Percentiles rank a stretch among this genome's conserved stretches.
Conservation (phyloP, 1,140 invertebrate genomes). For the Glossosoma conforme region DNA sequence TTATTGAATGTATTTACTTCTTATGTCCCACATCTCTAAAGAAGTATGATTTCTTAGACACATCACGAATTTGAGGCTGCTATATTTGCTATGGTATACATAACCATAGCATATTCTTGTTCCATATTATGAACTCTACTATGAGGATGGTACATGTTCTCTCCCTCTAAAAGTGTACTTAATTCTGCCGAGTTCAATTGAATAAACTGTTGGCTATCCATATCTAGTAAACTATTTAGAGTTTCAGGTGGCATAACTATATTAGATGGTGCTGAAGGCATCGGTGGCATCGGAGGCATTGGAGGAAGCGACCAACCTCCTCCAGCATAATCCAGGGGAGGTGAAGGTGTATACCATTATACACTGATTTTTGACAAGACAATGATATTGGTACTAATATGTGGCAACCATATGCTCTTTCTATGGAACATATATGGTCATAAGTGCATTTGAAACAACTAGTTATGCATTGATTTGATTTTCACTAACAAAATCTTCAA, state of each 20-base stretch:
- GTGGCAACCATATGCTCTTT: too few species aligned
- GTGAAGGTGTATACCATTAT: constrained; percentile 24
- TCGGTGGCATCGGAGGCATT: background rate
- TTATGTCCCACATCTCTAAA: too few species aligned
- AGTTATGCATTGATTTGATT: too few species aligned
- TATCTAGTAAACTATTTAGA: constrained; percentile 36
- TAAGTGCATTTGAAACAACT: too few species aligned
- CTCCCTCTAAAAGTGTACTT: constrained; percentile 21
- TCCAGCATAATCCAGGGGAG: constrained; percentile 13
- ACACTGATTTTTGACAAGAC: too few species aligned
- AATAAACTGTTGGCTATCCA: constrained; percentile 47
- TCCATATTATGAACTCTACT: constrained; percentile 20
- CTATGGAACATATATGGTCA: too few species aligned
- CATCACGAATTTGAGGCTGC: too few species aligned
- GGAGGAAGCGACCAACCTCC: constrained; percentile 9
- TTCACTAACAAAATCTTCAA: too few species aligned
- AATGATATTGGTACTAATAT: too few species aligned
- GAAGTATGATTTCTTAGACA: too few species aligned
- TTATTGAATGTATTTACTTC: too few species aligned
- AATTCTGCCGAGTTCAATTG: constrained; percentile 44
- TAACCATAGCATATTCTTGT: constrained; percentile 46
- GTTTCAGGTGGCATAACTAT: background rate
- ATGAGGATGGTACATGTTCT: constrained; percentile 26
- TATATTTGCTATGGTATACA: too few species aligned
- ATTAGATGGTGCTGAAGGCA: background rate